A percentile compares a stretch with the other conserved stretches of the same genome.
Evolutionary conservation across 2,888 invertebrate genomes (phyloP).

Genomic region (Apeira syringaria): DNA sequence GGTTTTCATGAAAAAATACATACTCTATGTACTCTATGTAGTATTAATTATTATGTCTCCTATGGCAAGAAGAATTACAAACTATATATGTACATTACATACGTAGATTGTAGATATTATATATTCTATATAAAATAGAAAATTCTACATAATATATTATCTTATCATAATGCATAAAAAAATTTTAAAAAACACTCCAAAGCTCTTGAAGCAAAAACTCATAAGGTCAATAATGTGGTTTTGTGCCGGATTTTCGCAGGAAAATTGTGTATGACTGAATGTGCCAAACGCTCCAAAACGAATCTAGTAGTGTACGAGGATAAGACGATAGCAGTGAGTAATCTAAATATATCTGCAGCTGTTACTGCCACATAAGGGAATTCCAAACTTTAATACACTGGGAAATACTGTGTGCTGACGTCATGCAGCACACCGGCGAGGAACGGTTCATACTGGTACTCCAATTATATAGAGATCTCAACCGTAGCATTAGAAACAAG

Average conservation of each 20-base stretch:
- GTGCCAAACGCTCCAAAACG: not conserved
- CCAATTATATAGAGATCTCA: not conserved
- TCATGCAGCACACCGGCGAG: not conserved
- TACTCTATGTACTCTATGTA: too few species aligned
- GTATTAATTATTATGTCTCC: too few species aligned
- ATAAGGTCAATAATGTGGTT: not conserved
- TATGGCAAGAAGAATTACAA: too few species aligned
- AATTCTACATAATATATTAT: too few species aligned
- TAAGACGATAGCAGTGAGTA: not conserved
- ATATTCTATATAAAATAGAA: too few species aligned
- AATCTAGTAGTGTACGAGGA: too few species aligned
- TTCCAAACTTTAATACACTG: conserved; percentile 6
- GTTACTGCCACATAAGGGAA: conserved; percentile 5
- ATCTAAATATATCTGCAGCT: not conserved
- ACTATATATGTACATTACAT: too few species aligned
- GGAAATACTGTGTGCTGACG: conserved; percentile 9
- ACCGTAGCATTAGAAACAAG: too few species aligned
- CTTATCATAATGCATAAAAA: too few species aligned
- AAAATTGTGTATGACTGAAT: not conserved
- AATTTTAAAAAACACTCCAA: too few species aligned
- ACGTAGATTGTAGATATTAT: too few species aligned
- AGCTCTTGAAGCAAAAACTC: not conserved
- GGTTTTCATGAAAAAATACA: too few species aligned
- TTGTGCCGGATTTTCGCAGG: not conserved
- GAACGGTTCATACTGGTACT: not conserved